Evolutionary conservation across 2,113 vertebrate species (phyloP).

Genomic region (Hippocampus mohnikei): DNA sequence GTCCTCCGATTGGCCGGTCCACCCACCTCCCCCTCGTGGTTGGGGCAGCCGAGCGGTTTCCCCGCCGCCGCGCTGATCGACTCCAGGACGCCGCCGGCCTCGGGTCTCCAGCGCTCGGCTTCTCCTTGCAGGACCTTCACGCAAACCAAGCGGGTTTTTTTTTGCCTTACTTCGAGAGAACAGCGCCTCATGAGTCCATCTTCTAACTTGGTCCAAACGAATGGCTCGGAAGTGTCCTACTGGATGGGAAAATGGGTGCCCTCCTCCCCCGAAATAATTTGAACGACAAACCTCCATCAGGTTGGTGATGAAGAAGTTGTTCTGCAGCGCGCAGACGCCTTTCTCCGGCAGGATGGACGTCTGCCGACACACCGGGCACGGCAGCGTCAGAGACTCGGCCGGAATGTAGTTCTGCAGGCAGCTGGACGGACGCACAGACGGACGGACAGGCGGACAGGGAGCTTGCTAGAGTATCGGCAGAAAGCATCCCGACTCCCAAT

Average conservation of each 20-base stretch:
- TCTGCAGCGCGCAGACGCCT: slow-evolving; percentile 88
- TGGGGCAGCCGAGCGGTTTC: slow-evolving; percentile 83
- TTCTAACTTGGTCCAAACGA: no score
- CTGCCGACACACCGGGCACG: slow-evolving; percentile 90
- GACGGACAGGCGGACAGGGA: not conserved
- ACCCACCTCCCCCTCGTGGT: slow-evolving; percentile 81
- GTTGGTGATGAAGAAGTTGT: slow-evolving; percentile 97
- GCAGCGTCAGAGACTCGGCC: slow-evolving; percentile 86
- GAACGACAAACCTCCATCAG: slow-evolving; percentile 84
- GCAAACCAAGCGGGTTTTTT: not conserved
- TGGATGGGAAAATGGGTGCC: no score
- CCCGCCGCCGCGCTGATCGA: slow-evolving; percentile 80
- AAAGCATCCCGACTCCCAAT: no score
- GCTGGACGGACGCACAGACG: slow-evolving; percentile 51
- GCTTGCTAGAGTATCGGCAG: not conserved
- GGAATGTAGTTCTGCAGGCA: slow-evolving; percentile 95
- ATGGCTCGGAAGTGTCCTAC: no score
- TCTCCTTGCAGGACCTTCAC: slow-evolving; percentile 80
- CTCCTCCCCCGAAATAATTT: slow-evolving; percentile 48
- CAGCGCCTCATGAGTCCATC: no score
- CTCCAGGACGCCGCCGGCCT: slow-evolving; percentile 75
- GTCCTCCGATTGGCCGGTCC: not conserved
- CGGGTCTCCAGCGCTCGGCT: slow-evolving; percentile 72
- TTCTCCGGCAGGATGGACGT: slow-evolving; percentile 92
- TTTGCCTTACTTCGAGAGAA: no score